These are phyloP conservation scores for Rhinoraja longicauda DNA, from an alignment of 2,797 vertebrate species.

Conservation along the genomic window DNA sequence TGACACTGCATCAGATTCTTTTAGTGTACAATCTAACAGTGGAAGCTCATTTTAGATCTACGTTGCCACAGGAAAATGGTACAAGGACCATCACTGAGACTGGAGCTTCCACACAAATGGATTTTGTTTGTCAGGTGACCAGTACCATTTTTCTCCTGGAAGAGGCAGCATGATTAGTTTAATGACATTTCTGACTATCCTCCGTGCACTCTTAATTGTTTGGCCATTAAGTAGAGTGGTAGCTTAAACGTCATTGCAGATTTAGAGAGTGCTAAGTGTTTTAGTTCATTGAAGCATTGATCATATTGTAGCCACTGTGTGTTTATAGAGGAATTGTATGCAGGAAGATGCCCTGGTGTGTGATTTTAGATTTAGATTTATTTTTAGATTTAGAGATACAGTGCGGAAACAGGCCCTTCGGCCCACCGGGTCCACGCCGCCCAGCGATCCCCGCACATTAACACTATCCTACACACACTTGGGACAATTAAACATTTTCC, in stretches of 20 bases:
- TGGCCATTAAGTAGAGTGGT: background rate
- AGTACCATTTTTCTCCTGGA: background rate
- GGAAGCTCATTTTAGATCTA: background rate
- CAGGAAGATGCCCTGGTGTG: conserved; percentile 59
- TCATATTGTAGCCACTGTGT: background rate
- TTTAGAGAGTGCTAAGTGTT: background rate
- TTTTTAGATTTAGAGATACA: no score
- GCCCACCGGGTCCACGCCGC: no score
- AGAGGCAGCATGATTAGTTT: background rate
- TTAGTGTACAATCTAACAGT: background rate
- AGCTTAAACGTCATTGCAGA: background rate
- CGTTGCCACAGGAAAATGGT: background rate
- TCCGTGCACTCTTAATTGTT: background rate
- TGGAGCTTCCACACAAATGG: background rate
- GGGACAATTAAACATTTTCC: no score
- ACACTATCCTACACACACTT: no score
- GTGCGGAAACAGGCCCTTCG: no score
- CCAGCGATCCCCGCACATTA: no score
- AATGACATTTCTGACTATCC: background rate
- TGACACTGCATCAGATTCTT: background rate
- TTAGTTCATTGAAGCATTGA: background rate
- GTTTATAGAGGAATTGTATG: conserved; percentile 61
- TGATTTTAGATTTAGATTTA: no score
- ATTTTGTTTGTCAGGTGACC: background rate
- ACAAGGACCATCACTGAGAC: background rate